Evolutionary conservation across 2,888 invertebrate genomes (phyloP).

Genomic region (Aleiodes leptofemur): DNA sequence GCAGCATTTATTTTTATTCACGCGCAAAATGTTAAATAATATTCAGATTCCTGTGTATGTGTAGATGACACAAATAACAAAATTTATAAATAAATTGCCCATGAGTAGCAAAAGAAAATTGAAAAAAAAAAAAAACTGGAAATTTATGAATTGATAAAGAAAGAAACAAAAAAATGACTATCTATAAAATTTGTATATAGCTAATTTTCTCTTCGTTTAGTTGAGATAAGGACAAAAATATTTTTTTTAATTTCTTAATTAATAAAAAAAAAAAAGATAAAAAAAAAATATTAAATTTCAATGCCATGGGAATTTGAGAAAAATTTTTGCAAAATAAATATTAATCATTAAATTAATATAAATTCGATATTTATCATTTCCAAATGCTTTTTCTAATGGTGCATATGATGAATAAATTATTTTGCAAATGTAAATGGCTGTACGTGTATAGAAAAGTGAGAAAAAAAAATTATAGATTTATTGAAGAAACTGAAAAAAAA

Average conservation of each 20-base stretch:
- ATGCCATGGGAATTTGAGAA: slow-evolving; percentile 27
- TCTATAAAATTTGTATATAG: slow-evolving; percentile 20
- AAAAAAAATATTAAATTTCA: slow-evolving; percentile 12
- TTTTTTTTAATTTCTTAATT: slow-evolving; percentile 37
- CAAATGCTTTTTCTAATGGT: slow-evolving; percentile 21
- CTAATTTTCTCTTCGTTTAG: background rate
- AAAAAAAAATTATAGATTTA: slow-evolving; percentile 15
- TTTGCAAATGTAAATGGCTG: slow-evolving; percentile 51
- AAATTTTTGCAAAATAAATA: slow-evolving; percentile 18
- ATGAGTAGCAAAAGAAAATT: slow-evolving; percentile 1
- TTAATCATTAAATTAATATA: slow-evolving; percentile 18
- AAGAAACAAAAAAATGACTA: background rate
- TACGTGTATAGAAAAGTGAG: slow-evolving; percentile 53
- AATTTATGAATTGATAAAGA: background rate
- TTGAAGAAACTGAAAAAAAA: slow-evolving; percentile 29
- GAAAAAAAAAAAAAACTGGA: background rate
- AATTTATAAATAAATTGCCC: slow-evolving; percentile 28
- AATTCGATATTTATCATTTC: slow-evolving; percentile 34
- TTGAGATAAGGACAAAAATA: slow-evolving; percentile 5
- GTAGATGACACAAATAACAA: slow-evolving; percentile 10
- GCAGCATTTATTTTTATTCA: background rate
- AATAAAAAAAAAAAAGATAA: background rate
- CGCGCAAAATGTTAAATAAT: background rate
- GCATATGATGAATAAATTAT: slow-evolving; percentile 46
- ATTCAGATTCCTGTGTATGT: slow-evolving; percentile 6